Evolutionary conservation across 2,888 invertebrate genomes (phyloP).

Genomic region (Drosophila niveifrons): DNA sequence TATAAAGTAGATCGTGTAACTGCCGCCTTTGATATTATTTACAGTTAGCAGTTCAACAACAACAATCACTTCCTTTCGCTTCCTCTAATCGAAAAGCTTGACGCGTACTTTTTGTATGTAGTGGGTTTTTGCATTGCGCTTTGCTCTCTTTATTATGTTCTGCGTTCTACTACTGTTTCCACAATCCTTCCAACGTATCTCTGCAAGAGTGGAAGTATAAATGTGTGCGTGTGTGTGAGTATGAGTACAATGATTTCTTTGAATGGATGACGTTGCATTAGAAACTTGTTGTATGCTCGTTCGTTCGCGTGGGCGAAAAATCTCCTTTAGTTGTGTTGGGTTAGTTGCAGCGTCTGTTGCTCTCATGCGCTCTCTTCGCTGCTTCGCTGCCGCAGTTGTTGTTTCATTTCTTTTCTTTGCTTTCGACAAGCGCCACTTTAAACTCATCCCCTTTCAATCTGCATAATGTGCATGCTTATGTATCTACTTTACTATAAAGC

Average conservation of each 20-base stretch:
- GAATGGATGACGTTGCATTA: conserved; percentile 72
- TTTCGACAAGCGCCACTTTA: conserved; percentile 72
- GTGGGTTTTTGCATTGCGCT: conserved; percentile 30
- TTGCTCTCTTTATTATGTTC: conserved; percentile 22
- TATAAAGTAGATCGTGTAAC: no score
- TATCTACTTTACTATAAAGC: conserved; percentile 76
- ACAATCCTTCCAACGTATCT: conserved; percentile 21
- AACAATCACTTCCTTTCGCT: conserved; percentile 11
- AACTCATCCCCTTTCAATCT: conserved; percentile 69
- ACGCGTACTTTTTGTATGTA: conserved; percentile 32
- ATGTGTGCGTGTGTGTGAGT: conserved; percentile 22
- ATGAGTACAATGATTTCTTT: conserved; percentile 63
- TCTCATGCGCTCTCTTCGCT: conserved; percentile 23
- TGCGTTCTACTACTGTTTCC: conserved; percentile 24
- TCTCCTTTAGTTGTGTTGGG: conserved; percentile 36
- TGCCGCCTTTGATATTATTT: conserved; percentile 48
- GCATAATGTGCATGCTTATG: conserved; percentile 76
- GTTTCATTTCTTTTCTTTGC: conserved; percentile 55
- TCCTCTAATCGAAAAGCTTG: conserved; percentile 31
- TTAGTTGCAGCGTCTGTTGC: conserved; percentile 24
- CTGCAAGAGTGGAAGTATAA: conserved; percentile 10
- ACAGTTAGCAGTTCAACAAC: conserved; percentile 19
- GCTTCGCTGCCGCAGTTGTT: conserved; percentile 26
- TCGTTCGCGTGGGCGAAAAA: conserved; percentile 40
- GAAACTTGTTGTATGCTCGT: conserved; percentile 69